Evolutionary conservation across 2,888 invertebrate genomes (phyloP), one percentile per base, ranked within the genome.

Genomic region (Lasioglossum leucozonium): DNA sequence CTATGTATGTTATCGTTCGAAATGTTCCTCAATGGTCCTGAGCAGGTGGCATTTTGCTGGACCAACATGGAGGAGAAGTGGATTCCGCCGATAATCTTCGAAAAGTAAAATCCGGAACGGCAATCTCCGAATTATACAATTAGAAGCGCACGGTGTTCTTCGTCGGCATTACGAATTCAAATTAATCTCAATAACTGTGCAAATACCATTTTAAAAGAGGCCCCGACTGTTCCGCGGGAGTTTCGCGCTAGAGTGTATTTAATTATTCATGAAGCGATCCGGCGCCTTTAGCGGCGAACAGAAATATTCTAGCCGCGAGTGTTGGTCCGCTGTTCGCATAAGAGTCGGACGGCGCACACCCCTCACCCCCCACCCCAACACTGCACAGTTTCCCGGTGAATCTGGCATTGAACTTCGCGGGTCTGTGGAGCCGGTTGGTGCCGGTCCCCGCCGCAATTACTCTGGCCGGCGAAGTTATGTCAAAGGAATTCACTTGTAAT

Each of bases 401-500:
- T 79, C 72, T 65, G 72, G 72, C 72, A 79, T 65, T 73, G 73
- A 79, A 73, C 47, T 72, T 73, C 62, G 65, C 78, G 30, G 10
- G 26, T 11, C 4, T 58, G 44, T 1, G 34, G 13, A 18, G 10
- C 13, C 58, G 47, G 47, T n/a, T n/a, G n/a, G 34, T 22, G 13
- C 51, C 5, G 22, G 40, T 18, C 42, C 67, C 18, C 16, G 58
- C 16, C 37, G 62, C 65, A 40, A 73, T 73, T 73, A 47, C 65
- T 30, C 47, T 65, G 18, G 2, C 26, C 13, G 26, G 42, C 47
- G 30, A 79, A 79, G 79, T 79, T 79, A 79, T 65, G 79, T 40
- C 65, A 72, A 37, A 47, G 73, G 73, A 79, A 79, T 79, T 65
- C 65, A 37, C 62, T 47, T 37, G 79, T 73, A 79, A 79, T 73